Evolutionary conservation across 2,888 invertebrate species (phyloP).

Genomic region (Rhogogaster chlorosoma): DNA sequence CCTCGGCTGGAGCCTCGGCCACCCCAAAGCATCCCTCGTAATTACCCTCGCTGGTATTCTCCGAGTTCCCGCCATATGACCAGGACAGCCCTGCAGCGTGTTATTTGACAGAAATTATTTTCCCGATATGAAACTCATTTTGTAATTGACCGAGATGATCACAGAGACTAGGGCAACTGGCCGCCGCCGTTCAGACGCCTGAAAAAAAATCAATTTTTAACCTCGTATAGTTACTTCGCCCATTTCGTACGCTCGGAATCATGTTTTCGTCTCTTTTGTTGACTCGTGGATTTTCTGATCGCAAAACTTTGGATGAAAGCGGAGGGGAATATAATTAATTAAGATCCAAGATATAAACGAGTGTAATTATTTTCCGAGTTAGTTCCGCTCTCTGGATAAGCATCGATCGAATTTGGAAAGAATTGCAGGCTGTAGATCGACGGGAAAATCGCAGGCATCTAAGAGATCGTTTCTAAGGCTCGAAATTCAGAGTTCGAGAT

Average conservation of each 20-base stretch:
- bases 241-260: slow-evolving; percentile 10
- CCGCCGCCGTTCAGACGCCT: slow-evolving; percentile 4
- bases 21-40: slow-evolving; percentile 73
- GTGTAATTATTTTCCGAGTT: not conserved
- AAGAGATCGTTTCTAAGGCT: not conserved
- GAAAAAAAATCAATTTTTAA: slow-evolving; percentile 26
- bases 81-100: slow-evolving; percentile 61
- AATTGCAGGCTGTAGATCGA: not conserved
- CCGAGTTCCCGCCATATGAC: slow-evolving; percentile 70
- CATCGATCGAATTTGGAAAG: not conserved
- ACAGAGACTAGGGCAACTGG: slow-evolving; percentile 30
- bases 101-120: slow-evolving; percentile 74
- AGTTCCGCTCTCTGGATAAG: not conserved
- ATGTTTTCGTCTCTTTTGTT: not conserved
- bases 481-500: not conserved
- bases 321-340: not conserved
- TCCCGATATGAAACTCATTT: slow-evolving; percentile 54
- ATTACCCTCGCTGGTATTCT: slow-evolving; percentile 67
- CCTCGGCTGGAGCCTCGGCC: slow-evolving; percentile 53
- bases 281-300: slow-evolving; percentile 9
- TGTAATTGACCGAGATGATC: slow-evolving; percentile 51
- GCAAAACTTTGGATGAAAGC: not conserved
- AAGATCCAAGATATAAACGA: not conserved
- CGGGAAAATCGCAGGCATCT: not conserved
- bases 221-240: not conserved